Conservation (phyloP, 2,797 vertebrate genomes). For the Myotis daubentonii region DNA sequence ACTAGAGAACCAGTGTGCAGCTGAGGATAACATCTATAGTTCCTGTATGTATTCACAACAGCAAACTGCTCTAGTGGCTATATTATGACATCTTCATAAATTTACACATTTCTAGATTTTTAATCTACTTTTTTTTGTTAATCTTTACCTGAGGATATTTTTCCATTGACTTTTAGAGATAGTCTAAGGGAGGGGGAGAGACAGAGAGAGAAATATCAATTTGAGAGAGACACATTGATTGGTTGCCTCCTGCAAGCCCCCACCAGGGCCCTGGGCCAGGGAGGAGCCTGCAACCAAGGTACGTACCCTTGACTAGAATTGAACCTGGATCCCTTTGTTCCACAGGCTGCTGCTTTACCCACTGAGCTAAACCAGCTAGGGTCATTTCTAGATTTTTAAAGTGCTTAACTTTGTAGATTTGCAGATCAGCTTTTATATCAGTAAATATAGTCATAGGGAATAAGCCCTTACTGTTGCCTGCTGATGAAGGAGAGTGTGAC, state of each 20-base stretch:
- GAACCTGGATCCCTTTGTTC: too few relatives aligned
- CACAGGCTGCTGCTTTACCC: too few relatives aligned
- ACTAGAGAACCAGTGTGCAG: not conserved
- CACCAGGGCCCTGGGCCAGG: too few relatives aligned
- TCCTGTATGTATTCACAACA: not conserved
- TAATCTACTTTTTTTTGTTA: not conserved
- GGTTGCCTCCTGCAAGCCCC: too few relatives aligned
- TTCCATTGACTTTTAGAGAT: too few relatives aligned
- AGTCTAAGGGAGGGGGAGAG: too few relatives aligned
- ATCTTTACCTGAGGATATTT: too few relatives aligned
- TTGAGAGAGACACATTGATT: too few relatives aligned
- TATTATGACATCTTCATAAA: constrained; percentile 1
- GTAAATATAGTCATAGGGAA: not conserved
- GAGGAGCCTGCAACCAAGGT: too few relatives aligned
- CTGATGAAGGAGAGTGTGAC: not conserved
- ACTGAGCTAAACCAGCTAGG: too few relatives aligned
- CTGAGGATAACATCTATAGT: not conserved
- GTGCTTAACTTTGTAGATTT: not conserved
- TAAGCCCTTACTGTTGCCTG: not conserved
- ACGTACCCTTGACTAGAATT: too few relatives aligned
- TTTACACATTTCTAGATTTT: constrained; percentile 23
- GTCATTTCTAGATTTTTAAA: constrained; percentile 6
- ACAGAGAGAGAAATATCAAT: too few relatives aligned
- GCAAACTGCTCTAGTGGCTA: not conserved
- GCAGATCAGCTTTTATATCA: not conserved